A percentile compares a stretch with the other conserved stretches of the same genome.
These are phyloP conservation scores for Germaria angustata DNA, from an alignment of 2,888 invertebrate genomes.

Conservation along the genomic window DNA sequence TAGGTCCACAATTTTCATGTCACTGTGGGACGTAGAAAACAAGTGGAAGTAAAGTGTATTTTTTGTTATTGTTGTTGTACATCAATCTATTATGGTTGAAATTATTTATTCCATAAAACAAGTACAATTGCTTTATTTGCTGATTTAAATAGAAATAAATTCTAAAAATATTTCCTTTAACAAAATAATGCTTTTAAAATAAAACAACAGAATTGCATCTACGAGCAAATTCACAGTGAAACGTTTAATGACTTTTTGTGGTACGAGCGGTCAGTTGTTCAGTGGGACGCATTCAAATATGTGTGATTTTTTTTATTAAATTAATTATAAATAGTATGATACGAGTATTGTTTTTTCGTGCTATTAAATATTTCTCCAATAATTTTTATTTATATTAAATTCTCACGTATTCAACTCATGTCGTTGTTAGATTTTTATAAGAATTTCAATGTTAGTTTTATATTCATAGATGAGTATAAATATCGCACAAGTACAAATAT, in stretches of 20 bases:
- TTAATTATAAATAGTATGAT: background rate
- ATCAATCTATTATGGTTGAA: background rate
- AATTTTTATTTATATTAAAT: background rate
- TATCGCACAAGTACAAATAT: background rate
- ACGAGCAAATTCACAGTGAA: background rate
- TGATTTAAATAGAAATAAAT: background rate
- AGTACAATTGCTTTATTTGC: background rate
- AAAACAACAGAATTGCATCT: background rate
- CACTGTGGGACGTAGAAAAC: background rate
- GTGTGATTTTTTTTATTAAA: background rate
- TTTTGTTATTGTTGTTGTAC: background rate
- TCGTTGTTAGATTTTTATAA: slow-evolving; percentile 30
- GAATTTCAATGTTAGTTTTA: slow-evolving; percentile 47
- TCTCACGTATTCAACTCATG: slow-evolving; percentile 39
- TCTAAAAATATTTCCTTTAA: background rate
- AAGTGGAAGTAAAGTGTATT: background rate
- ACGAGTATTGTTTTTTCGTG: background rate
- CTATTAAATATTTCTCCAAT: background rate
- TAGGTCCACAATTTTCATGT: no score
- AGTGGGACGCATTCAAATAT: background rate
- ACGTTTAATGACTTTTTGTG: background rate
- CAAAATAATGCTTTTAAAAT: background rate
- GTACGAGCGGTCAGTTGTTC: background rate
- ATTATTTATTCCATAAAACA: background rate
- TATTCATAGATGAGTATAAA: slow-evolving; percentile 4